Conservation (phyloP, 2,888 invertebrate species). For the Dynastes tityus region DNA sequence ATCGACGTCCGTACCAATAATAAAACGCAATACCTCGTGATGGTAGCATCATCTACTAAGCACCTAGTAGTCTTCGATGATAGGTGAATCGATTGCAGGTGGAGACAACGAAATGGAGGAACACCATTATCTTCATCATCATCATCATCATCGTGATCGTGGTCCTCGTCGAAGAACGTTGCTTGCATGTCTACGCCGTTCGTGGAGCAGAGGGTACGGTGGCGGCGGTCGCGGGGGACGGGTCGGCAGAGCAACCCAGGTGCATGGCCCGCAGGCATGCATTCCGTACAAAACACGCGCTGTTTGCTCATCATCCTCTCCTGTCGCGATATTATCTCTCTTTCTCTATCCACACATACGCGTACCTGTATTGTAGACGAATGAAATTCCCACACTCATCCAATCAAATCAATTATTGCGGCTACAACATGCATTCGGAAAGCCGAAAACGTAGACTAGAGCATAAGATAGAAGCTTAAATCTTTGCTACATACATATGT, state of each 20-base stretch:
- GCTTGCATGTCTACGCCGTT: slow-evolving; percentile 8
- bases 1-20: slow-evolving; percentile 37
- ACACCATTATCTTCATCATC: slow-evolving; percentile 43
- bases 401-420: slow-evolving; percentile 38
- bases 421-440: not conserved
- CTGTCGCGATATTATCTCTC: slow-evolving; percentile 58
- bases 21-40: slow-evolving; percentile 41
- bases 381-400: slow-evolving; percentile 44
- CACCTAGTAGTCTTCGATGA: slow-evolving; percentile 38
- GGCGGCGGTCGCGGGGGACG: slow-evolving; percentile 55
- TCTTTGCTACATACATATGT: not conserved
- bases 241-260: slow-evolving; percentile 65
- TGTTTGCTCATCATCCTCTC: slow-evolving; percentile 67
- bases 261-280: slow-evolving; percentile 68
- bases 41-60: slow-evolving; percentile 7
- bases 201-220: slow-evolving; percentile 52
- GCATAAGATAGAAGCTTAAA: too few relatives aligned
- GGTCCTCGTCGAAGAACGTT: slow-evolving; percentile 55
- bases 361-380: slow-evolving; percentile 11
- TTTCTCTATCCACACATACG: slow-evolving; percentile 13
- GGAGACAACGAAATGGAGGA: slow-evolving; percentile 58
- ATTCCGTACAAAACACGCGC: slow-evolving; percentile 69
- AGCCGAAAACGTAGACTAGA: not conserved
- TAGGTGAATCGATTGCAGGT: slow-evolving; percentile 60
- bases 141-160: slow-evolving; percentile 28